Base-by-base conservation (phyloP, 2,888 invertebrate genomes). In the Ennomos fuscantarius region DNA sequence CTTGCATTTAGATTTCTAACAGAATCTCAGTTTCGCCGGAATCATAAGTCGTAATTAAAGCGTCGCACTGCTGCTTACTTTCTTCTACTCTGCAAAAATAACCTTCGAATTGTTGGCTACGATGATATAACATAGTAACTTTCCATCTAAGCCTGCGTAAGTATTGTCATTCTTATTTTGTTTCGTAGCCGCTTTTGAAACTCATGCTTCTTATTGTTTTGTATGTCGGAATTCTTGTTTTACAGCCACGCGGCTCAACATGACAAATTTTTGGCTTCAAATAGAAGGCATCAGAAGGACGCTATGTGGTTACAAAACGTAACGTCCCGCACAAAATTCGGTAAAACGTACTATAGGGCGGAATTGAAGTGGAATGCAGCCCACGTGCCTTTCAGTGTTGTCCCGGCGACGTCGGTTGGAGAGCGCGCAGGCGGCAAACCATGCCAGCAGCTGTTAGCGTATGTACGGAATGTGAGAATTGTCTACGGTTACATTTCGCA, bases 1-100 rank as follows among this genome's bases (percentile, higher is more conserved):
- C 78, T 66, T 78, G 75, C 76, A 81, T 79, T 78, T 85, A 75
- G 73, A 76, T 85, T 86, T 85, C 82, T 81, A 82, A 78, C 77
- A 73, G 71, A 76, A 78, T 82, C 74, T 74, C 70, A 73, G 73
- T 75, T 74, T 77, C 75, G 73, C 84, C 86, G 87, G 87, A 89
- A 87, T 83, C 78, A 74, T 79, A 70, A 79, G 78, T 86, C 87
- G 86, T 89, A 89, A 90, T 89, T 89, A 89, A 87, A 80, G 78
- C 79, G 79, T 77, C 79, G 78, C 81, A 79, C 82, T 81, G 73
- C 77, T 69, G 79, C 81, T 86, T 87, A 85, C 86, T 83, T 86
- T 84, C 84, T 83, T 85, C 72, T 78, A 72, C 78, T 77, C 73
- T 72, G 72, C 74, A 70, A 75, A 74, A 69, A 72, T 62, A 72